These are phyloP conservation scores for Oncorhynchus gorbuscha DNA, from an alignment of 2,113 vertebrate species.

Conservation along the genomic window DNA sequence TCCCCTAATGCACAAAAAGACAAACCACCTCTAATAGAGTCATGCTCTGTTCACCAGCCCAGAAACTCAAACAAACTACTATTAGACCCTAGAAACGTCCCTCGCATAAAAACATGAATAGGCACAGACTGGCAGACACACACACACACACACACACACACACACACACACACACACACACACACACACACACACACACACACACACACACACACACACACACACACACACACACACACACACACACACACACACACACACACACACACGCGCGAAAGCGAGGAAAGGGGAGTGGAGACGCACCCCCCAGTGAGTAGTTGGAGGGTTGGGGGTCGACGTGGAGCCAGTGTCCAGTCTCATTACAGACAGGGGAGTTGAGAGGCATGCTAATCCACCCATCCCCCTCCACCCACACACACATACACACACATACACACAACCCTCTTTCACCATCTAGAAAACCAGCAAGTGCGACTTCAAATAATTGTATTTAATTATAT, in stretches of 20 bases:
- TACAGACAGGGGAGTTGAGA: constrained; percentile 71
- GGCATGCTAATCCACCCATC: constrained; percentile 67
- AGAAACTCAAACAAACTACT: too few relatives aligned
- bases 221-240: constrained; percentile 38
- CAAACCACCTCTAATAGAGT: too few relatives aligned
- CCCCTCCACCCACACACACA: constrained; percentile 12
- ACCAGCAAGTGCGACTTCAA: too few relatives aligned
- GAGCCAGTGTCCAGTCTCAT: constrained; percentile 76
- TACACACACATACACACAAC: constrained; percentile 45
- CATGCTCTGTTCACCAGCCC: too few relatives aligned
- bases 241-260: constrained; percentile 18
- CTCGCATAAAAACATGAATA: not conserved
- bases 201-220: not conserved
- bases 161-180: not conserved
- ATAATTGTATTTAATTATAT: too few relatives aligned
- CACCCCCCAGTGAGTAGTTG: constrained; percentile 56
- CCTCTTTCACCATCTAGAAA: constrained; percentile 23
- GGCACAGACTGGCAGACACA: constrained; percentile 24
- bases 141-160: constrained; percentile 21
- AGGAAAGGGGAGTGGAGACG: constrained; percentile 52
- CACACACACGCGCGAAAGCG: constrained; percentile 56
- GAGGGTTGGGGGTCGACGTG: constrained; percentile 65
- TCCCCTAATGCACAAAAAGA: too few relatives aligned
- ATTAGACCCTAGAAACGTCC: too few relatives aligned
- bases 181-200: constrained; percentile 46